Base-by-base conservation (phyloP, 2,797 vertebrate genomes). In the Hephaestus fuliginosus region DNA sequence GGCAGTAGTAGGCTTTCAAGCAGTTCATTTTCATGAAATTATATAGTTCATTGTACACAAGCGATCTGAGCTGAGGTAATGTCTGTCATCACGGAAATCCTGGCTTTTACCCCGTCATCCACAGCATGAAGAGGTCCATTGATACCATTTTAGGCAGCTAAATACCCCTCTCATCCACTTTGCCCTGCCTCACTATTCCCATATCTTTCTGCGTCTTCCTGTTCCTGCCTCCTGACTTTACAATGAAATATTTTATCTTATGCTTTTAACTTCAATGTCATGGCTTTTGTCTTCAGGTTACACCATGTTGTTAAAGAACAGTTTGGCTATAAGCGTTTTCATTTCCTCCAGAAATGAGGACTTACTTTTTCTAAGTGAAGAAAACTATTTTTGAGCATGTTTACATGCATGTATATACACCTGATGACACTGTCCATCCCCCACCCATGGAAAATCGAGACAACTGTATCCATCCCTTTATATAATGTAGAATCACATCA, bases 161-260 rank as follows among this genome's bases (percentile, higher is more conserved):
- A 67, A 68, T 67, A 62, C 13, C 61, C 43, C 58, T 73, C 70
- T 73, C 44, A 49, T 72, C 44, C 74, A 70, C 46, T 78, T 68
- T 67, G 30, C 64, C 3, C 15, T 41, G 8, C 17, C 7, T 53
- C 68, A 67, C n/a, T 33, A 81, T 89, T 84, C 88, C 64, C 61
- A 88, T 77, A 62, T 73, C 25, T 80, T 89, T 61, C 28, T 79
- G 62, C 63, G 6, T 80, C 64, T 78, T 43, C 48, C 39, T 70
- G 70, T 92, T 84, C 44, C 90, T 86, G 66, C 74, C 78, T 86
- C 39, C 70, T 73, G 64, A 44, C 74, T 78, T 86, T 78, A 80
- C 49, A 77, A 80, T 78, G 68, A 89, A 86, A 89, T 89, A 78
- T 91, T 87, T 89, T 53, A 90, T 92, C 78, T 89, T 75, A 80